Evolutionary conservation across 2,888 invertebrate genomes (phyloP).

Genomic region (Amphipyra berbera): DNA sequence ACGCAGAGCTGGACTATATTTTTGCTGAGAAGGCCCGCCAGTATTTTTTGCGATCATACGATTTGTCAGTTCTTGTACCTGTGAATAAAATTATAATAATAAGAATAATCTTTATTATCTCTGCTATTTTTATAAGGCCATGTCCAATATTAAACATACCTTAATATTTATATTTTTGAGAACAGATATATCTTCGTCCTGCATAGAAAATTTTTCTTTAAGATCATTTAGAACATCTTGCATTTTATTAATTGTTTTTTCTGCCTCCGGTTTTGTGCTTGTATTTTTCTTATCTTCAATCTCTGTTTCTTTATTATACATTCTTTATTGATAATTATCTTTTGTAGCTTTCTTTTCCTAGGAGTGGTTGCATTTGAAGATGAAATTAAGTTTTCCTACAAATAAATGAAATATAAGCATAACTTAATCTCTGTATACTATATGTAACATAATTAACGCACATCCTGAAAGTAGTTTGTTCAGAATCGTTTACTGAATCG

Average conservation of each 20-base stretch:
- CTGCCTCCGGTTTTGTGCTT: conserved; percentile 9
- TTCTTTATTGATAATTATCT: conserved; percentile 6
- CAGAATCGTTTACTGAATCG: no score
- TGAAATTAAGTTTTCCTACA: no score
- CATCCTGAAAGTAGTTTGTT: no score
- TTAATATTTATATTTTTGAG: no score
- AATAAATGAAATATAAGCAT: no score
- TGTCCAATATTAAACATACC: no score
- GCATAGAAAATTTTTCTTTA: conserved; percentile 10
- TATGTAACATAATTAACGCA: no score
- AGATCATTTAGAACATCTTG: conserved; percentile 1
- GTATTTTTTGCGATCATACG: no score
- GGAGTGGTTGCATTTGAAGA: neutral
- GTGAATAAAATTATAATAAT: neutral
- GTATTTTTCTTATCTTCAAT: conserved; percentile 16
- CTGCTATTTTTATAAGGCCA: no score
- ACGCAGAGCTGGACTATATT: conserved; percentile 20
- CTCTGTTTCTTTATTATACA: conserved; percentile 8
- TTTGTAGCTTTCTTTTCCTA: conserved; percentile 13
- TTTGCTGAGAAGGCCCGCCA: conserved; percentile 1
- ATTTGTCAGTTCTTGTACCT: conserved; percentile 6
- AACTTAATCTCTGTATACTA: no score
- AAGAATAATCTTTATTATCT: no score
- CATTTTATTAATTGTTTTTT: conserved; percentile 9
- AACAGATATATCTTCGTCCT: neutral